Percentiles rank a stretch among this genome's conserved stretches.
These are phyloP conservation scores for Macrotus californicus DNA, from an alignment of 2,113 vertebrate genomes.

Conservation along the genomic window DNA sequence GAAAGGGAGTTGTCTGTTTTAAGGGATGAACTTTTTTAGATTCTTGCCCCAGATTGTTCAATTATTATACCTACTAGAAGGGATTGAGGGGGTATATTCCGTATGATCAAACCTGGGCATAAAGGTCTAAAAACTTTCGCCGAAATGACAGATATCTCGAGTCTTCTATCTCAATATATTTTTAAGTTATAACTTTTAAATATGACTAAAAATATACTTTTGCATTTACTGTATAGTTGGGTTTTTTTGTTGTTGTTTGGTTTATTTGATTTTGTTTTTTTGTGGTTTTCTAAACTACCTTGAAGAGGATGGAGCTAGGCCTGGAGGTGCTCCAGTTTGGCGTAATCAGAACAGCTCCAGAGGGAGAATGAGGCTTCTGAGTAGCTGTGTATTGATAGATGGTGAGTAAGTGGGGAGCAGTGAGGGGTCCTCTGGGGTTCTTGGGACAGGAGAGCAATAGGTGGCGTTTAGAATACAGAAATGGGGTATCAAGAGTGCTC, in stretches of 20 bases:
- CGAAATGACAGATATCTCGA: not conserved
- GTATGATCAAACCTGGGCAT: not conserved
- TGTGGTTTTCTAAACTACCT: not conserved
- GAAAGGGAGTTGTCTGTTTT: not conserved
- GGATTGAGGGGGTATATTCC: not conserved
- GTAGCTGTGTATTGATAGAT: not conserved
- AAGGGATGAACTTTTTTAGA: not conserved
- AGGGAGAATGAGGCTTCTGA: not conserved
- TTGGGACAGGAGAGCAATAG: not conserved
- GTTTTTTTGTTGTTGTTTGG: not conserved
- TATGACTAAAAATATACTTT: not conserved
- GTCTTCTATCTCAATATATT: not conserved
- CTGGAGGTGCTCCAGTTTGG: not conserved
- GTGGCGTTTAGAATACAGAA: not conserved
- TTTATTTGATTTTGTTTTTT: not conserved
- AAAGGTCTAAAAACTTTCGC: not conserved
- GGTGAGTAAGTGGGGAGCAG: not conserved
- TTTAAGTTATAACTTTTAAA: not conserved
- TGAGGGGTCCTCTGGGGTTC: rapidly evolving
- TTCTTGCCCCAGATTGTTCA: not conserved
- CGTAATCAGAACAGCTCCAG: not conserved
- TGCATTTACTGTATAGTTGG: not conserved
- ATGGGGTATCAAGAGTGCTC: not conserved
- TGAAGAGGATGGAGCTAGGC: not conserved
- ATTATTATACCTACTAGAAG: not conserved